Conservation (phyloP, 1,140 invertebrate species). For the Ceratina japonica region DNA sequence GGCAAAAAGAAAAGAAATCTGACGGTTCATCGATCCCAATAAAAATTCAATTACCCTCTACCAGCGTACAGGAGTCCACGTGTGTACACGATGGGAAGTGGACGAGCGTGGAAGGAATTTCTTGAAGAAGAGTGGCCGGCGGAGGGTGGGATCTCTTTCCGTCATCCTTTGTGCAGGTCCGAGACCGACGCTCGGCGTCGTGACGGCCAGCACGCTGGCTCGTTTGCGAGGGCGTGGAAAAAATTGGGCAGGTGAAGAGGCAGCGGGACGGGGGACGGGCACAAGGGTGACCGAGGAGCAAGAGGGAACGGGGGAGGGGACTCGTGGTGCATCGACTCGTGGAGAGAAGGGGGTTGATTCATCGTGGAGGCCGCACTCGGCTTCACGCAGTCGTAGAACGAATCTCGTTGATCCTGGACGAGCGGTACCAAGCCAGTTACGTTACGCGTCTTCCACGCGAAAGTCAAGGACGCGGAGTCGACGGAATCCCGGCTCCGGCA, state of each 20-base stretch:
- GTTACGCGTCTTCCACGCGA: slow-evolving; percentile 64
- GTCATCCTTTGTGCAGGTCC: neutral
- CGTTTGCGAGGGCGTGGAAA: slow-evolving; percentile 27
- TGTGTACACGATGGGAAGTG: neutral
- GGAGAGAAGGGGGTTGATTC: slow-evolving; percentile 68
- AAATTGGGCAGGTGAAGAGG: slow-evolving; percentile 25
- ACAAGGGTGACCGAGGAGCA: too few relatives aligned
- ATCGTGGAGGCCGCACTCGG: slow-evolving; percentile 64
- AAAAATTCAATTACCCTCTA: slow-evolving; percentile 25
- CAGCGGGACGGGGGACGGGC: neutral
- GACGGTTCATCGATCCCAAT: slow-evolving; percentile 8
- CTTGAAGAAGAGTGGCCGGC: neutral
- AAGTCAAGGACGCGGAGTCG: slow-evolving; percentile 61
- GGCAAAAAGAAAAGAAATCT: neutral
- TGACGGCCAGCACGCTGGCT: slow-evolving; percentile 15
- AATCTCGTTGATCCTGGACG: slow-evolving; percentile 63
- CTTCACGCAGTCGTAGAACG: slow-evolving; percentile 65
- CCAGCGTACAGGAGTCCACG: neutral
- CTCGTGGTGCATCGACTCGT: slow-evolving; percentile 53
- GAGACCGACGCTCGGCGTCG: neutral
- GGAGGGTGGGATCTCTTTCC: neutral
- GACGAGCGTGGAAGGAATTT: neutral
- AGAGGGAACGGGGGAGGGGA: neutral
- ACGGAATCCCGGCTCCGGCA: slow-evolving; percentile 47
- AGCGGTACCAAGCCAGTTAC: slow-evolving; percentile 56